phyloP scores from a whole-genome alignment of 2,113 vertebrate genomes.

The Scortum barcoo region DNA sequence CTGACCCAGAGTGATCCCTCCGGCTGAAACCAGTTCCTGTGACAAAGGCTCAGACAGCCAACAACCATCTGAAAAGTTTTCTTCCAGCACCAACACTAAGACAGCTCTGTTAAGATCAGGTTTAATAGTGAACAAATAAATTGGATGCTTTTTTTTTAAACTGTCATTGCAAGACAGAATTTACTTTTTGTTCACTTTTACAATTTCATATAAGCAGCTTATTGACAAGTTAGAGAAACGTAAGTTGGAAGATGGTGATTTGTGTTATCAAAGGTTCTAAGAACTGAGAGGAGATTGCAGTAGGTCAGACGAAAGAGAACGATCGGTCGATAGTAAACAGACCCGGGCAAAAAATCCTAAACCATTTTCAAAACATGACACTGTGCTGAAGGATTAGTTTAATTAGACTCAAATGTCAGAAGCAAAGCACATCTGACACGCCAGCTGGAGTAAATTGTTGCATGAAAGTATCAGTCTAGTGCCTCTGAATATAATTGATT shows the following conservation, averaged over 20 bases:
- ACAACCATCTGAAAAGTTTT: not conserved
- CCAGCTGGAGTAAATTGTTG: not conserved
- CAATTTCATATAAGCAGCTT: not conserved
- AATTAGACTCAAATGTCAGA: not conserved
- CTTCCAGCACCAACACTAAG: not conserved
- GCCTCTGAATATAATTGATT: not conserved
- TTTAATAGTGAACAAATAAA: not conserved
- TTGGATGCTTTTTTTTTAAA: not conserved
- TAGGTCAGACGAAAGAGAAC: conserved; percentile 7
- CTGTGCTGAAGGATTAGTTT: not conserved
- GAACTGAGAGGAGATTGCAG: not conserved
- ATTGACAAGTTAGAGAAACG: not conserved
- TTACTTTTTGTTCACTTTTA: not conserved
- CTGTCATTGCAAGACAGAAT: not conserved
- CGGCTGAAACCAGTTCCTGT: not conserved
- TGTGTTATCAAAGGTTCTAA: conserved; percentile 7
- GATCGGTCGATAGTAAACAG: conserved; percentile 1
- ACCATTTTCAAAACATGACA: conserved; percentile 7
- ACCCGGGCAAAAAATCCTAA: conserved; percentile 37
- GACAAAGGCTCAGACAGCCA: not conserved
- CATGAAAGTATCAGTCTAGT: not conserved
- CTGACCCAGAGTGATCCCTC: not conserved
- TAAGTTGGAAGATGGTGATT: not conserved
- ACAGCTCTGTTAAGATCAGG: not conserved
- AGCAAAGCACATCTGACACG: not conserved